Percentiles rank a stretch among this genome's conserved stretches.
These are phyloP conservation scores for Diplazon laetatorius DNA, from an alignment of 2,888 invertebrate genomes.

Conservation along the genomic window DNA sequence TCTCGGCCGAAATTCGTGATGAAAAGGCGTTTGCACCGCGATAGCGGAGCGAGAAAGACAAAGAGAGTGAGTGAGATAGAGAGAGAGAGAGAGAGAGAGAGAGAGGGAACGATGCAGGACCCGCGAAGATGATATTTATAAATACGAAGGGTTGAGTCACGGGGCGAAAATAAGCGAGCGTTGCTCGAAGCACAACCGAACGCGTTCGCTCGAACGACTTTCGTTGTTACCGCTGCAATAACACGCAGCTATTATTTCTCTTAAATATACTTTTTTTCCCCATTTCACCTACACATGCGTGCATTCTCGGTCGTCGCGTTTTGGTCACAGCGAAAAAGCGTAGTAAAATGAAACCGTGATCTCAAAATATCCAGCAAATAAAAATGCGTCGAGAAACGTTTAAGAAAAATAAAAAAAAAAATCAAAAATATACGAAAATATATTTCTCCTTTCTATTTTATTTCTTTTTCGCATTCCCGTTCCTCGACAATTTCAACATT, in stretches of 20 bases:
- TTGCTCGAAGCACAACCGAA: slow-evolving; percentile 71
- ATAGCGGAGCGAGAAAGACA: slow-evolving; percentile 15
- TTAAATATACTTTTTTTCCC: slow-evolving; percentile 19
- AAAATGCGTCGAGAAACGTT: no score
- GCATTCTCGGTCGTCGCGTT: no score
- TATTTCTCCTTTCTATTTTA: no score
- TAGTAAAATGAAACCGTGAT: no score
- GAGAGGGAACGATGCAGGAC: slow-evolving; percentile 12
- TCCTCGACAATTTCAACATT: no score
- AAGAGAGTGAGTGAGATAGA: slow-evolving; percentile 3
- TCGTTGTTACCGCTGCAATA: slow-evolving; percentile 44
- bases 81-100: slow-evolving; percentile 30
- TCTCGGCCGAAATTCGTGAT: slow-evolving; percentile 5
- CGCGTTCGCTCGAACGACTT: slow-evolving; percentile 36
- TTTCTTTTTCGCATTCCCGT: no score
- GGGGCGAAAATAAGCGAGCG: slow-evolving; percentile 75
- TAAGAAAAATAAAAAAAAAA: no score
- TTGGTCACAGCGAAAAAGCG: no score
- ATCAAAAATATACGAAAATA: neutral
- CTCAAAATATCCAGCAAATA: no score
- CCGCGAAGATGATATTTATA: slow-evolving; percentile 69
- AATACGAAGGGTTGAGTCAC: slow-evolving; percentile 76
- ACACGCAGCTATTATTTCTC: neutral
- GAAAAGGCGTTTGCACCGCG: slow-evolving; percentile 26
- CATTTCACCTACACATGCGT: no score